Evolutionary conservation across 2,888 invertebrate genomes (phyloP).

Genomic region (Acanthosepion esculentum): DNA sequence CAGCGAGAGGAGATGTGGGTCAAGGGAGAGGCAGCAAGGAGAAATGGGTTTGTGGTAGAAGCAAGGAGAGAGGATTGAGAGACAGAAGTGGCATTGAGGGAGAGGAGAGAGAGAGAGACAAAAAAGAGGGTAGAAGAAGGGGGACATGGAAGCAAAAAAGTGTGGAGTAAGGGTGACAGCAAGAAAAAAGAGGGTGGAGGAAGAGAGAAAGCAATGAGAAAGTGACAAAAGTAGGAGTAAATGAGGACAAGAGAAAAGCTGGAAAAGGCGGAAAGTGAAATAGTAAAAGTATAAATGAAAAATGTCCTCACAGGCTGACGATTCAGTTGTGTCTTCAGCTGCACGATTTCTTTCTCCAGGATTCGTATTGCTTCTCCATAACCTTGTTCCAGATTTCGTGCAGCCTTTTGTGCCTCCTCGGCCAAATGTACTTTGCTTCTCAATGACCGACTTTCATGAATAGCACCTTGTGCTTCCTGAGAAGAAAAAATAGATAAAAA

Average conservation of each 20-base stretch:
- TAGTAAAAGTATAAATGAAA: neutral
- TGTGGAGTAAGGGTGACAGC: neutral
- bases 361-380: slow-evolving; percentile 72
- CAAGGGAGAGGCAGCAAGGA: no score
- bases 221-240: neutral
- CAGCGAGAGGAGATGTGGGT: no score
- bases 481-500: slow-evolving; percentile 24
- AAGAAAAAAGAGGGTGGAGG: neutral
- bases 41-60: no score
- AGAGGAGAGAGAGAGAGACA: no score
- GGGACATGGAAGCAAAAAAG: no score
- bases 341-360: slow-evolving; percentile 70
- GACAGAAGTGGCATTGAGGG: no score
- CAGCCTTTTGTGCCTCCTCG: slow-evolving; percentile 71
- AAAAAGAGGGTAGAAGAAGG: no score
- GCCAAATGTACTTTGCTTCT: slow-evolving; percentile 70
- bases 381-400: slow-evolving; percentile 71
- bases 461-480: slow-evolving; percentile 70
- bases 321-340: slow-evolving; percentile 61
- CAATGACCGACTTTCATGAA: slow-evolving; percentile 67
- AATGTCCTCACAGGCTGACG: slow-evolving; percentile 56
- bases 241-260: neutral
- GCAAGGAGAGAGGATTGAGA: no score
- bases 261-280: neutral
- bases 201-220: neutral